Evolutionary conservation across 2,888 invertebrate genomes (phyloP).

Genomic region (Shargacucullia verbasci): DNA sequence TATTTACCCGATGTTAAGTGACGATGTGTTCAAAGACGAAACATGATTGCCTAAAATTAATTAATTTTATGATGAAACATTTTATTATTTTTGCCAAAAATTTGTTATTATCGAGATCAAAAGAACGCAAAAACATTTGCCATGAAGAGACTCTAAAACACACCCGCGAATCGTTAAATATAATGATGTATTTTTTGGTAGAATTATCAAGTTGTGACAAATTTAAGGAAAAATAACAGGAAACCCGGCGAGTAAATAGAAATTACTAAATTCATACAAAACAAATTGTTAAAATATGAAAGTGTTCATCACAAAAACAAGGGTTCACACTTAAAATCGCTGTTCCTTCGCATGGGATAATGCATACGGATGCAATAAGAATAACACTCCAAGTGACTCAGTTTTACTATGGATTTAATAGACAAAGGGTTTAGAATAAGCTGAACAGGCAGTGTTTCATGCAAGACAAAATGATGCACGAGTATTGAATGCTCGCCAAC

Average conservation of each 20-base stretch:
- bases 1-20: too few relatives aligned
- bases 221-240: slow-evolving; percentile 51
- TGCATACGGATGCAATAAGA: slow-evolving; percentile 42
- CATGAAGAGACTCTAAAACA: slow-evolving; percentile 42
- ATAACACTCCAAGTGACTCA: slow-evolving; percentile 44
- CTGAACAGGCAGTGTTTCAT: too few relatives aligned
- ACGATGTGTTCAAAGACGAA: too few relatives aligned
- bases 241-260: slow-evolving; percentile 49
- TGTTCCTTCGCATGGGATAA: slow-evolving; percentile 35
- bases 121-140: slow-evolving; percentile 30
- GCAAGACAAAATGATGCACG: too few relatives aligned
- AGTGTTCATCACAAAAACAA: slow-evolving; percentile 41
- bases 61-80: too few relatives aligned
- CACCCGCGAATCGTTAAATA: slow-evolving; percentile 47
- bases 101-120: too few relatives aligned
- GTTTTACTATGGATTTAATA: slow-evolving; percentile 35
- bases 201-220: slow-evolving; percentile 45
- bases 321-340: slow-evolving; percentile 35
- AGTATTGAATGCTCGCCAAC: neutral
- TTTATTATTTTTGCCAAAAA: too few relatives aligned
- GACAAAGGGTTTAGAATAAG: too few relatives aligned
- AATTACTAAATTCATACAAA: slow-evolving; percentile 41
- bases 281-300: slow-evolving; percentile 43
- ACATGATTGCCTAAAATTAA: too few relatives aligned
- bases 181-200: slow-evolving; percentile 38